Evolutionary conservation across 2,888 invertebrate genomes (phyloP).

Genomic region (Dyspetes luteomarginatus): DNA sequence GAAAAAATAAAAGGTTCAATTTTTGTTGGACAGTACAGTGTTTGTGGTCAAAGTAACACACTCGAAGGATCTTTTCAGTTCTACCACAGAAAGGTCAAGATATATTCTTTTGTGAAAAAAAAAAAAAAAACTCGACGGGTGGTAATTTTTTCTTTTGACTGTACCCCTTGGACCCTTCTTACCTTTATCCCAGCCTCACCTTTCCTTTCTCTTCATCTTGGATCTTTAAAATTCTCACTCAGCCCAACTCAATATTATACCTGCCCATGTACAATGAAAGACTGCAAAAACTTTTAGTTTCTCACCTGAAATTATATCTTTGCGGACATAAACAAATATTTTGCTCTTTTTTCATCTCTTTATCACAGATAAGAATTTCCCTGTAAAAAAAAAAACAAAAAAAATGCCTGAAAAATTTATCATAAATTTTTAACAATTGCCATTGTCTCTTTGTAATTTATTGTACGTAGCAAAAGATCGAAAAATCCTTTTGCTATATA

Average conservation of each 20-base stretch:
- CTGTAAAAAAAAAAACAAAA: background rate
- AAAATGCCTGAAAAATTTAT: background rate
- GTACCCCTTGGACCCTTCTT: conserved; percentile 38
- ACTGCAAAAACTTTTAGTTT: too few relatives aligned
- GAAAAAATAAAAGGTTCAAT: conserved; percentile 45
- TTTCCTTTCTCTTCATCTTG: background rate
- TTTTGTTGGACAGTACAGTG: conserved; percentile 35
- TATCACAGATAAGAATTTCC: background rate
- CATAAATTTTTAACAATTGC: background rate
- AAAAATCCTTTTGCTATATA: too few relatives aligned
- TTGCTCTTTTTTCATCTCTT: too few relatives aligned
- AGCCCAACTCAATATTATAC: background rate
- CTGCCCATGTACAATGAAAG: too few relatives aligned
- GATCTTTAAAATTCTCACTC: background rate
- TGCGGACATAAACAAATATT: too few relatives aligned
- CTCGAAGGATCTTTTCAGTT: conserved; percentile 32
- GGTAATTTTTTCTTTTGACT: conserved; percentile 66
- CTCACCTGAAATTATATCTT: too few relatives aligned
- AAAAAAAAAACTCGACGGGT: conserved; percentile 64
- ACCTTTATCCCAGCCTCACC: background rate
- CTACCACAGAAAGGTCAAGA: conserved; percentile 53
- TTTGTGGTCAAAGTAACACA: conserved; percentile 41
- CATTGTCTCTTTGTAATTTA: too few relatives aligned
- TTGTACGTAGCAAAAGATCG: background rate
- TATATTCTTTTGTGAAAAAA: conserved; percentile 53